phyloP scores from a whole-genome alignment of 2,797 vertebrate genomes.

The Pelobates cultripes region DNA sequence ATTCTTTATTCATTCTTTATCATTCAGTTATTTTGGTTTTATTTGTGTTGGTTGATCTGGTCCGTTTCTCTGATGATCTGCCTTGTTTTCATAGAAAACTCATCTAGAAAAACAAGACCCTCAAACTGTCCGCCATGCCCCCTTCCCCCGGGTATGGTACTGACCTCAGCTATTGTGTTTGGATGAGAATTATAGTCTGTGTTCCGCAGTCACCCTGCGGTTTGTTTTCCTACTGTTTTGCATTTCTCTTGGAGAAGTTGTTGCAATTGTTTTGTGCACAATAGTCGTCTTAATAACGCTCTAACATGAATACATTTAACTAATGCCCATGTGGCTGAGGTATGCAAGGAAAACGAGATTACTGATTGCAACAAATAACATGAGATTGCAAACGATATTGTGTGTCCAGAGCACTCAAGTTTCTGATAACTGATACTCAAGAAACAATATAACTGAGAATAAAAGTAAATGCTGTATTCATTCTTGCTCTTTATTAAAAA shows the following conservation, averaged over 20 bases:
- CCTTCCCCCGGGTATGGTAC: neutral
- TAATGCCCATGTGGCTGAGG: neutral
- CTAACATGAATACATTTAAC: constrained; percentile 15
- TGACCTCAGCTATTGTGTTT: neutral
- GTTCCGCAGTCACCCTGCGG: neutral
- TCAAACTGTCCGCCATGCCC: neutral
- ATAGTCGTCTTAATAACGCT: neutral
- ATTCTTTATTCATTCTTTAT: too few relatives aligned
- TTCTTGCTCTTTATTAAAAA: too few relatives aligned
- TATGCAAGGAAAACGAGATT: neutral
- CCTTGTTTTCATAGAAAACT: constrained; percentile 2
- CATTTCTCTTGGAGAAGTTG: neutral
- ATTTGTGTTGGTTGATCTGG: rapidly evolving
- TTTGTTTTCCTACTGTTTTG: neutral
- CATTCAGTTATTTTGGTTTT: too few relatives aligned
- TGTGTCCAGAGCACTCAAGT: too few relatives aligned
- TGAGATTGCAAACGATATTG: too few relatives aligned
- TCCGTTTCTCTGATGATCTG: neutral
- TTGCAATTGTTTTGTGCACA: constrained; percentile 20
- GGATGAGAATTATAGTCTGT: neutral
- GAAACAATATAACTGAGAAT: too few relatives aligned
- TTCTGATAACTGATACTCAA: too few relatives aligned
- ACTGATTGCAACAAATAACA: neutral
- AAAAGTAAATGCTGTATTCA: too few relatives aligned
- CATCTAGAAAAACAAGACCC: neutral